A percentile compares a stretch with the other conserved stretches of the same genome.
Evolutionary conservation across 2,113 vertebrate species (phyloP).

Genomic region (Spilogale gracilis): DNA sequence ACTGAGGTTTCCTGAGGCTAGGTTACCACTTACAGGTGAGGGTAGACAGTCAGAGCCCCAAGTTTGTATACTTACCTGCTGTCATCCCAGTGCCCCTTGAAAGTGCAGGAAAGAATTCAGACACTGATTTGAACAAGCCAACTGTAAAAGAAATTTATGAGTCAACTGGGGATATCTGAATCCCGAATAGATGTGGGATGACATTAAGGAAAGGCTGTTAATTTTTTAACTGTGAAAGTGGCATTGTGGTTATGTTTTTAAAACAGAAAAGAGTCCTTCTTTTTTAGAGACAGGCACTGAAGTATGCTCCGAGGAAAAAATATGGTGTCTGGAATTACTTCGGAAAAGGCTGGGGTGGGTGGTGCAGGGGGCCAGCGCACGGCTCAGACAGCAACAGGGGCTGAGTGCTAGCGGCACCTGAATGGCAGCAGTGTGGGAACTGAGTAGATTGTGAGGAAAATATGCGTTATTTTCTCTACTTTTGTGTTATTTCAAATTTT

Average conservation of each 20-base stretch:
- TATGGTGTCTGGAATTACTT: background rate
- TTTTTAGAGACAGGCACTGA: background rate
- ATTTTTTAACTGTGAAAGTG: background rate
- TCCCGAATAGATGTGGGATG: background rate
- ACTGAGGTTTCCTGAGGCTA: background rate
- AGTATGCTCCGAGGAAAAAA: background rate
- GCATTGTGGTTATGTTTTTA: background rate
- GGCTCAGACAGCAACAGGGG: background rate
- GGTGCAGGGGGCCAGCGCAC: fast-evolving
- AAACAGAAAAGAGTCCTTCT: background rate
- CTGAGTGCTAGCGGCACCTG: fast-evolving
- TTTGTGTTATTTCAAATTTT: background rate
- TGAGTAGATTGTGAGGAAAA: background rate
- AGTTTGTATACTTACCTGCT: background rate
- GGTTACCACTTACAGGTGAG: background rate
- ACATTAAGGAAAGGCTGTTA: background rate
- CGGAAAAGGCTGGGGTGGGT: fast-evolving
- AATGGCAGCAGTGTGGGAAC: fast-evolving
- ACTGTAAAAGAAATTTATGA: background rate
- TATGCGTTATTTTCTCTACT: background rate
- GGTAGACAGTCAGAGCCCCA: too few species aligned
- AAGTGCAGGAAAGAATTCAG: background rate
- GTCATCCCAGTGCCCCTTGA: background rate
- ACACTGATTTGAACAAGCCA: background rate
- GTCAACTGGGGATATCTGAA: background rate